Conservation (phyloP, 1,140 invertebrate genomes). For the Pogonomyrmex californicus region DNA sequence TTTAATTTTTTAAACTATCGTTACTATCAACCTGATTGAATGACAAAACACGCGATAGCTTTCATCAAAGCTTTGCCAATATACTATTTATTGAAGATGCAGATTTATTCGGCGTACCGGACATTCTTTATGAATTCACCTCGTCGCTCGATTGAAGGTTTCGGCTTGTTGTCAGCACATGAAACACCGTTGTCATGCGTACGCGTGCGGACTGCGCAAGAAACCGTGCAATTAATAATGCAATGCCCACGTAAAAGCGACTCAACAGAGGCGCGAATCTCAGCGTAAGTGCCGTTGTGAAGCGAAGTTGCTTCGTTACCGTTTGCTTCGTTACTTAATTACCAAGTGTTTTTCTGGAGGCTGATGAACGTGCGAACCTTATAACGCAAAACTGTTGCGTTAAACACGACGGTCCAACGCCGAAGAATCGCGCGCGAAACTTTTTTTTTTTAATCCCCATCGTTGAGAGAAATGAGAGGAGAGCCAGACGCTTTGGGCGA, state of each 20-base stretch:
- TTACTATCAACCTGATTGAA: no score
- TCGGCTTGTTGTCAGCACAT: conserved; percentile 42
- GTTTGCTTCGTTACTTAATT: conserved; percentile 21
- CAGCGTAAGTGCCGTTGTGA: background rate
- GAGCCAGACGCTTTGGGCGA: background rate
- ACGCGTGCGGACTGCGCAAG: background rate
- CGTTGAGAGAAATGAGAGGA: conserved; percentile 8
- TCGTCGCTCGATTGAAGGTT: conserved; percentile 26
- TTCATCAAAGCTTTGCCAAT: background rate
- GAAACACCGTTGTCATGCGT: conserved; percentile 12
- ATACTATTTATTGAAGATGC: background rate
- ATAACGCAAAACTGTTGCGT: background rate
- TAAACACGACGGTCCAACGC: background rate
- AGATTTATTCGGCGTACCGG: background rate
- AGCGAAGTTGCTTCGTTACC: background rate
- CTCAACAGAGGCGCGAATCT: background rate
- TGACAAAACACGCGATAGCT: background rate
- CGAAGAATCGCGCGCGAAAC: background rate
- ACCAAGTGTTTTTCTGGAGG: background rate
- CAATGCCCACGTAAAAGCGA: conserved; percentile 13
- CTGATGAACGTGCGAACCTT: background rate
- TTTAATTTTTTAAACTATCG: no score
- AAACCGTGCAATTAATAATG: conserved; percentile 45
- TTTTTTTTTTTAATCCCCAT: background rate
- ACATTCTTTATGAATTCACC: conserved; percentile 20